phyloP scores from a whole-genome alignment of 2,888 invertebrate species.

The Drosophila vallismaia region DNA sequence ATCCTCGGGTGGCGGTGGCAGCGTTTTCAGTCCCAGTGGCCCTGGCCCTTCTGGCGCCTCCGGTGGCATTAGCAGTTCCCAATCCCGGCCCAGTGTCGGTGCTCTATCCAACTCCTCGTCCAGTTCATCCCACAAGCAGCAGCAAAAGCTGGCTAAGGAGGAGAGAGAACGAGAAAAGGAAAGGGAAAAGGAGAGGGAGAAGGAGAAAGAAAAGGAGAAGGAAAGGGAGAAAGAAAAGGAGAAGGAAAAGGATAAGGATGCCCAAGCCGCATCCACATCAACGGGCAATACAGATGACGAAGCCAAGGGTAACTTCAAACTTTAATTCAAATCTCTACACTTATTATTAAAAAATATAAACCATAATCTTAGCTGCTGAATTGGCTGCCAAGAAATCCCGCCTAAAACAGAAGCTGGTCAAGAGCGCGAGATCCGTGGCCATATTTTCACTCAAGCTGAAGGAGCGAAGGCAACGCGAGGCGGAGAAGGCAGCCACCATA shows the following conservation, averaged over 20 bases:
- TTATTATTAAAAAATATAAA: too few species aligned
- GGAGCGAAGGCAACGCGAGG: conserved; percentile 91
- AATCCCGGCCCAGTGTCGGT: conserved; percentile 80
- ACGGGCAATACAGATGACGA: conserved; percentile 85
- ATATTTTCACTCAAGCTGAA: conserved; percentile 93
- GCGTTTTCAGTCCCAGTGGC: conserved; percentile 69
- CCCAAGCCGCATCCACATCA: conserved; percentile 55
- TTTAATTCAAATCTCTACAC: background rate
- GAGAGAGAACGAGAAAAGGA: conserved; percentile 36
- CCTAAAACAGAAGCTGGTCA: conserved; percentile 91
- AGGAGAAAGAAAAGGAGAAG: conserved; percentile 28
- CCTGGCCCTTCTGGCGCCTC: conserved; percentile 36
- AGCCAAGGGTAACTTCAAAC: conserved; percentile 85
- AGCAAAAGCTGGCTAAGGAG: conserved; percentile 54
- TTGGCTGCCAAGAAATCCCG: conserved; percentile 88
- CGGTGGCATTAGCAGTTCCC: conserved; percentile 55
- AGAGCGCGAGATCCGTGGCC: conserved; percentile 92
- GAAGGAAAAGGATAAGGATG: conserved; percentile 32
- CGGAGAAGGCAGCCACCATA: conserved; percentile 88
- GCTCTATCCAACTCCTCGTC: conserved; percentile 80
- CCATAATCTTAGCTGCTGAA: conserved; percentile 84
- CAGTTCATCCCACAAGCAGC: conserved; percentile 76
- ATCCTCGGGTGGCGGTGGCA: conserved; percentile 75
- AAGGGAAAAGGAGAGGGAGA: conserved; percentile 25
- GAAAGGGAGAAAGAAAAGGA: conserved; percentile 38